Percentiles rank a stretch among this genome's conserved stretches.
These are phyloP conservation scores for Daktulosphaira vitifoliae DNA, from an alignment of 1,140 invertebrate species.

Conservation along the genomic window DNA sequence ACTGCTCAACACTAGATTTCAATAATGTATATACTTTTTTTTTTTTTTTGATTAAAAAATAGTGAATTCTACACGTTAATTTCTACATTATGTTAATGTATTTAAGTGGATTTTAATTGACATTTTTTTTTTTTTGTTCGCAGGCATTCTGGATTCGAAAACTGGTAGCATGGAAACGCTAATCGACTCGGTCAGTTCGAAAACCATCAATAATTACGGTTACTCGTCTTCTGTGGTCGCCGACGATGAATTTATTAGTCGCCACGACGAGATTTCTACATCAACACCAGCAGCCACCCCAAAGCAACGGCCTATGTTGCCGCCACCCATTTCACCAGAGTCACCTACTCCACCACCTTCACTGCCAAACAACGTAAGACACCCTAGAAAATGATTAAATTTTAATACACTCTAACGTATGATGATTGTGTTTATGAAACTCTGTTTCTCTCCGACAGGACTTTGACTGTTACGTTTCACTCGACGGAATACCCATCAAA, in stretches of 20 bases:
- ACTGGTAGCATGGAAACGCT: constrained; percentile 30
- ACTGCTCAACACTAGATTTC: too few relatives aligned
- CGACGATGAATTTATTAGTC: constrained; percentile 7
- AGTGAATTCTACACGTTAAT: background rate
- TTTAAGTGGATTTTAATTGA: constrained; percentile 29
- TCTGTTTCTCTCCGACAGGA: background rate
- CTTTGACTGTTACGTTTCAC: constrained; percentile 10
- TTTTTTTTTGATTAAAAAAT: background rate
- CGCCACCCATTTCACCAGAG: background rate
- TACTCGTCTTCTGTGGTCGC: constrained; percentile 13
- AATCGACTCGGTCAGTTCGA: constrained; percentile 26
- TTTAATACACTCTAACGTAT: too few relatives aligned
- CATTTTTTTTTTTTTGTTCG: constrained; percentile 41
- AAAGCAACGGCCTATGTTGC: constrained; percentile 4
- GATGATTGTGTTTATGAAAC: too few relatives aligned
- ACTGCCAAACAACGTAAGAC: background rate
- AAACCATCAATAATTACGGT: constrained; percentile 17
- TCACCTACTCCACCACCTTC: background rate
- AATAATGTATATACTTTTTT: constrained; percentile 10
- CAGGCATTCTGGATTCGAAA: constrained; percentile 15
- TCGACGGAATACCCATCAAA: constrained; percentile 26
- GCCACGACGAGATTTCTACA: background rate
- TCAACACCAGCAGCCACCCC: background rate
- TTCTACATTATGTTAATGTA: constrained; percentile 26
- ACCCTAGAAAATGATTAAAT: too few relatives aligned